These are phyloP conservation scores for Babylonia areolata DNA, from an alignment of 1,140 invertebrate species.

Conservation along the genomic window DNA sequence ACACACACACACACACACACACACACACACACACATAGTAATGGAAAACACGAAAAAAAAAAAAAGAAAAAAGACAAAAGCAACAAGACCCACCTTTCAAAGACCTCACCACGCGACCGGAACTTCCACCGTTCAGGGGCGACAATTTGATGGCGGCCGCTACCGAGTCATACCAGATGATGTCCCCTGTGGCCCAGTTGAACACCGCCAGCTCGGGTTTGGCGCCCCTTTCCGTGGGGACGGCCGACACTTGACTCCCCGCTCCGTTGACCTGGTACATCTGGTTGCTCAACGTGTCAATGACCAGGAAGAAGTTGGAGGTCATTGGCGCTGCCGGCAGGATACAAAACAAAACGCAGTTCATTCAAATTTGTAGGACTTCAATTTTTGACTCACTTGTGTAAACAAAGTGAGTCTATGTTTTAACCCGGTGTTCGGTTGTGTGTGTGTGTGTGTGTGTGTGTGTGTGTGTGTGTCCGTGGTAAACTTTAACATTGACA, in stretches of 20 bases:
- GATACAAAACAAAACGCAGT: not conserved
- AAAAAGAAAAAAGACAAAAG: too few species aligned
- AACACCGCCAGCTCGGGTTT: not conserved
- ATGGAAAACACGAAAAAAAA: not conserved
- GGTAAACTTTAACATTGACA: too few species aligned
- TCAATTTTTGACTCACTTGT: too few species aligned
- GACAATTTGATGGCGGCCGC: constrained; percentile 12
- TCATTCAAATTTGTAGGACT: too few species aligned
- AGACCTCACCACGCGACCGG: not conserved
- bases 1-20: constrained; percentile 18
- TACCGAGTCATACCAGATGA: constrained; percentile 10
- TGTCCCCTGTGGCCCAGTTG: constrained; percentile 2
- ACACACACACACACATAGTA: constrained; percentile 22
- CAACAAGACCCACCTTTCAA: constrained; percentile 11
- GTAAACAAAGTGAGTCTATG: too few species aligned
- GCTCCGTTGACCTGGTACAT: not conserved
- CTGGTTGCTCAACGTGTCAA: not conserved
- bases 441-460: too few species aligned
- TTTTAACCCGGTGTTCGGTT: too few species aligned
- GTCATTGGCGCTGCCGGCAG: not conserved
- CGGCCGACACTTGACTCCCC: not conserved
- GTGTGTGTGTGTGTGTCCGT: too few species aligned
- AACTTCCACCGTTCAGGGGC: not conserved
- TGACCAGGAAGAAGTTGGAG: constrained; percentile 13
- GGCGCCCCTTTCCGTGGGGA: not conserved